Evolutionary conservation across 2,113 vertebrate species (phyloP).

Genomic region (Cnemophilus loriae): DNA sequence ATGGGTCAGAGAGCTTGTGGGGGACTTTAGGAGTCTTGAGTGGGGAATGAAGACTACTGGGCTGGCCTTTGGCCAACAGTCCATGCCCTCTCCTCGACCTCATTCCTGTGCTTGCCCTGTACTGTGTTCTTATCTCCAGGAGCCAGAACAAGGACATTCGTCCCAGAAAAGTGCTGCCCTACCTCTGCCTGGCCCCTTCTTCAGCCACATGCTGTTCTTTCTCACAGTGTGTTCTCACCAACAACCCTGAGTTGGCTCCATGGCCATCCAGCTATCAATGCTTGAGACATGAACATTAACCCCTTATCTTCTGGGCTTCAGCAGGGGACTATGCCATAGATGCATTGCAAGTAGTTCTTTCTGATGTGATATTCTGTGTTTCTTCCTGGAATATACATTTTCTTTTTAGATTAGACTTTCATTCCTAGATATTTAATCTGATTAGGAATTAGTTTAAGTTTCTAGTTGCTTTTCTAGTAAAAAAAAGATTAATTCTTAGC

Average conservation of each 20-base stretch:
- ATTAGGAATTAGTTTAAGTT: not conserved
- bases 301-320: not conserved
- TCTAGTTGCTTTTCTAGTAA: not conserved
- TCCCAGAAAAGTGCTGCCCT: not conserved
- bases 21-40: not conserved
- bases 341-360: not conserved
- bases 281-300: not conserved
- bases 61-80: not conserved
- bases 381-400: not conserved
- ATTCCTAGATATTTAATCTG: not conserved
- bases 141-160: not conserved
- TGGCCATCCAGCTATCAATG: rapidly evolving
- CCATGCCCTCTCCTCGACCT: not conserved
- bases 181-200: not conserved
- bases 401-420: not conserved
- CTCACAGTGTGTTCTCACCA: not conserved
- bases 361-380: not conserved
- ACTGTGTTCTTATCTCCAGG: not conserved
- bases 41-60: not conserved
- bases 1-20: not conserved
- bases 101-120: not conserved
- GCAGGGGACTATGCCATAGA: not conserved
- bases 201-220: not conserved
- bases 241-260: not conserved
- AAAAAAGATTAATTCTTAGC: not conserved